Conservation (phyloP, 2,113 vertebrate genomes). For the Stegostoma tigrinum region DNA sequence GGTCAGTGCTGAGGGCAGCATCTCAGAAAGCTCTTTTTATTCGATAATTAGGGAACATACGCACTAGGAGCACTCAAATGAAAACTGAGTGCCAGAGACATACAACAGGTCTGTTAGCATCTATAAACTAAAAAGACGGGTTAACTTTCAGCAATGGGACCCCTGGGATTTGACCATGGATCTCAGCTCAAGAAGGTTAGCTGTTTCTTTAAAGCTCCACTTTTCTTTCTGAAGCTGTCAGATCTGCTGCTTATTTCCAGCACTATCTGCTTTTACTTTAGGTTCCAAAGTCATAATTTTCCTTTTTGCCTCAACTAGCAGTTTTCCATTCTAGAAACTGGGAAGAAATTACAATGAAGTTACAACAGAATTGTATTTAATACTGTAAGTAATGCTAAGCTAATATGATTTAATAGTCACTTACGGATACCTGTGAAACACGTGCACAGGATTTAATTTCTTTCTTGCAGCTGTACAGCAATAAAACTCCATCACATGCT, state of each 20-base stretch:
- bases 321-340: background rate
- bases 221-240: background rate
- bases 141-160: background rate
- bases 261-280: background rate
- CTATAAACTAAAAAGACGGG: background rate
- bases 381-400: background rate
- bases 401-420: background rate
- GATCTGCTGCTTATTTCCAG: background rate
- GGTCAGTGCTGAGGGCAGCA: background rate
- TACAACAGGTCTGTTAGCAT: background rate
- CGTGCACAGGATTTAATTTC: no score
- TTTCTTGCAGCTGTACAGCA: no score
- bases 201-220: background rate
- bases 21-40: background rate
- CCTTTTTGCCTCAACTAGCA: background rate
- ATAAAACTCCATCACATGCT: background rate
- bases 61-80: background rate
- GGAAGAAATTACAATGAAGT: background rate
- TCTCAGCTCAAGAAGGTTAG: background rate
- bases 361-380: background rate
- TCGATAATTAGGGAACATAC: background rate
- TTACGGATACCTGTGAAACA: background rate
- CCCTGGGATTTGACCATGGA: background rate
- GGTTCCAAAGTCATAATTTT: background rate
- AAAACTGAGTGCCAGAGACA: background rate